Base-by-base conservation (phyloP, 1,140 invertebrate species). In the Drosophila grimshawi region DNA sequence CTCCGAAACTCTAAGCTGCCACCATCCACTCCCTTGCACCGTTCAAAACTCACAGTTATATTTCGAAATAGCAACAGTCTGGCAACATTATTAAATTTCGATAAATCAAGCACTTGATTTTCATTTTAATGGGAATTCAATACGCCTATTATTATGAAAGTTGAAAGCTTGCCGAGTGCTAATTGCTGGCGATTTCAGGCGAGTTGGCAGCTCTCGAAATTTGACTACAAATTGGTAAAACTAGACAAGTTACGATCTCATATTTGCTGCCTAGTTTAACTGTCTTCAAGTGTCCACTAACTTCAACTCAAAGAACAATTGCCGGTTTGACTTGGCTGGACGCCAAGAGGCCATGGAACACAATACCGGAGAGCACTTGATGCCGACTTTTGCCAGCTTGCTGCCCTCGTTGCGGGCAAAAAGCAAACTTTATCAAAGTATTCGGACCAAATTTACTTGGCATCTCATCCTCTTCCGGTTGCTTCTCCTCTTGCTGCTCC, bases 401-500 rank as follows among this genome's bases (percentile, higher is more conserved):
- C 79, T 62, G 68, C 71, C 79, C 64, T 65, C 56, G 48, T 5
- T 27, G 27, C 6, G 6, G 45, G 45, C 65, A 41, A 51, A 60
- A 46, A 41, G 48, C 49, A 80, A 86, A 78, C 78, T 82, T 81
- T 74, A 75, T 75, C 75, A 82, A 77, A 80, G 74, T 69, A 69
- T 72, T 81, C 77, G 80, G 72, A 74, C 80, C 83, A 67, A 81
- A 71, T 83, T 83, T 80, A 59, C 82, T 86, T 62, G 67, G 52
- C 74, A 79, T 69, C 74, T 67, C 70, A 63, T 48, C 35, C 29
- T 7, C 33, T n/a, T n/a, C 10, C 39, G n/a, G 10, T n/a, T 19
- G 8, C 32, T 6, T 29, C 8, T 37, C 27, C n/a, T n/a, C n/a
- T 32, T 11, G 35, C 65, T 1, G 19, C 19, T 19, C 19, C 19